Percentiles rank a stretch among this genome's conserved stretches.
These are phyloP conservation scores for Diabrotica virgifera DNA, from an alignment of 1,140 invertebrate genomes.

Conservation along the genomic window DNA sequence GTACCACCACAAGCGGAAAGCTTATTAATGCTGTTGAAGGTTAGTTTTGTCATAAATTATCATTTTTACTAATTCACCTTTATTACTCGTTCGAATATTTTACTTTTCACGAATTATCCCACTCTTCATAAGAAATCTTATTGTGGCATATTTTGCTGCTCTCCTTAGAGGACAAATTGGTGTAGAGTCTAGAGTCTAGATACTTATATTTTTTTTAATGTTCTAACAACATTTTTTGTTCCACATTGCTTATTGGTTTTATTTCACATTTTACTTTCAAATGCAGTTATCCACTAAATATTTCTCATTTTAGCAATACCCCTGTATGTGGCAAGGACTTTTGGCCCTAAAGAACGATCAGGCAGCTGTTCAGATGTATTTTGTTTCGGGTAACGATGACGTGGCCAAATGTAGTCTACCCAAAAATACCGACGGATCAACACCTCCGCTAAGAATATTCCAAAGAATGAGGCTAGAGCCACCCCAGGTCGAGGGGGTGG, in stretches of 20 bases:
- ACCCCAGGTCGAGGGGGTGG: slow-evolving; percentile 90
- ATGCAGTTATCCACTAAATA: slow-evolving; percentile 1
- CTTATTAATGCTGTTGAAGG: slow-evolving; percentile 70
- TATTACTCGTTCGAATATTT: too few species aligned
- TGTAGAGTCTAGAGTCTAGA: too few species aligned
- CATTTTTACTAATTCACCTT: not conserved
- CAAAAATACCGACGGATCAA: slow-evolving; percentile 73
- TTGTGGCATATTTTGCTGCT: too few species aligned
- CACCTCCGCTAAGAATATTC: slow-evolving; percentile 83
- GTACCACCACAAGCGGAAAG: slow-evolving; percentile 75
- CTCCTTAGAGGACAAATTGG: too few species aligned
- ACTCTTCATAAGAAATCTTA: too few species aligned
- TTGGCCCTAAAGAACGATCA: slow-evolving; percentile 94
- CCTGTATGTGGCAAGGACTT: slow-evolving; percentile 94
- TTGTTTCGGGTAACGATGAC: slow-evolving; percentile 88
- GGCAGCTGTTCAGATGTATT: slow-evolving; percentile 97
- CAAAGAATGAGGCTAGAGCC: slow-evolving; percentile 95
- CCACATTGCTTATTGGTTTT: not conserved
- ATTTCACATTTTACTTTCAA: not conserved
- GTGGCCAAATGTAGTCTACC: slow-evolving; percentile 82
- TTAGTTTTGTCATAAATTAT: slow-evolving; percentile 42
- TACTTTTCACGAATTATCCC: too few species aligned
- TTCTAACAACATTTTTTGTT: not conserved
- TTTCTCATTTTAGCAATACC: slow-evolving; percentile 67
- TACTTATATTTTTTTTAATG: slow-evolving; percentile 2